Evolutionary conservation across 1,140 invertebrate species (phyloP), one percentile per base, ranked within the genome.

Genomic region (Dendrolimus kikuchii): DNA sequence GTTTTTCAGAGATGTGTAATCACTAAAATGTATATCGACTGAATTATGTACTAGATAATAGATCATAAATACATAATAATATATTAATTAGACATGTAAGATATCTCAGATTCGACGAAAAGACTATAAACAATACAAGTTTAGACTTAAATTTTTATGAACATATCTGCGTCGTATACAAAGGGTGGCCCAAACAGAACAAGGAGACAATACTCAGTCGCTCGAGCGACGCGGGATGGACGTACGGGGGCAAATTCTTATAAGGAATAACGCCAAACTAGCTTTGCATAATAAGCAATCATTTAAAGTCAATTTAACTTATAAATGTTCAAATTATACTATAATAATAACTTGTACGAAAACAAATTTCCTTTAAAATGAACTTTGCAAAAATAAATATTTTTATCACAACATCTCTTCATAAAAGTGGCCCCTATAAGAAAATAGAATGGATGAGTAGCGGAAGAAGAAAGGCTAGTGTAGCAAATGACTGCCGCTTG

Each of bases 81-180:
- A 77, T 79, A 77, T 71, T 56, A 71, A 71, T 77, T 84, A 81
- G 75, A 62, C 59, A 66, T 57, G 60, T 86, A 86, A 86, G 79
- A 73, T 79, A 81, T 86, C 76, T 83, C 80, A 77, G 74, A 81
- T 83, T 83, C 75, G 78, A 84, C 76, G 68, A 86, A 86, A 86
- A 86, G 82, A 86, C 82, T 86, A 80, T 70, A 79, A 23, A 23
- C 23, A 23, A 80, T 76, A 74, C 58, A 62, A 51, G 64, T 78
- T 82, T 81, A 83, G 80, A 81, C 60, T 86, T 73, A 81, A 83
- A 77, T 75, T 81, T 80, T 81, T 75, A 81, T 77, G 70, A 82
- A 86, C 82, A 86, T 86, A 86, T 86, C 82, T 76, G 69, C 77
- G 71, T 69, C 66, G 77, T 82, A 83, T 79, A 81, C 71, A 76